Percentiles rank a stretch among this genome's conserved stretches.
Conservation (phyloP, 2,113 vertebrate genomes). For the Zosterops japonicus region DNA sequence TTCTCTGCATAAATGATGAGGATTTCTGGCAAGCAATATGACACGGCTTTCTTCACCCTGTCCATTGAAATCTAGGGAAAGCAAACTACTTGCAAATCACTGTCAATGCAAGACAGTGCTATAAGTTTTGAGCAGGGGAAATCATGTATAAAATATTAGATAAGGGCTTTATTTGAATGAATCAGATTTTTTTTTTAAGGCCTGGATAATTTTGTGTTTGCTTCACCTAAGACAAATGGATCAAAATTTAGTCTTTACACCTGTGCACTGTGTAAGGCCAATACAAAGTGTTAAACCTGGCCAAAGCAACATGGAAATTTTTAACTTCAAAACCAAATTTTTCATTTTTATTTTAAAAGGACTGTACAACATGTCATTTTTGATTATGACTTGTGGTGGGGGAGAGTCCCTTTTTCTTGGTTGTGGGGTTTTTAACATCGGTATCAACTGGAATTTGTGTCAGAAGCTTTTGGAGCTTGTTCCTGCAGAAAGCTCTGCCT, state of each 20-base stretch:
- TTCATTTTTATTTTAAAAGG: neutral
- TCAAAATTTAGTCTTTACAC: neutral
- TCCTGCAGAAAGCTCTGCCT: neutral
- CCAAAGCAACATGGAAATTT: neutral
- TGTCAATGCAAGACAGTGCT: neutral
- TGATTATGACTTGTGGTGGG: neutral
- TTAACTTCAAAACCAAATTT: neutral
- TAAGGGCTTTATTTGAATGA: neutral
- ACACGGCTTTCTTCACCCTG: neutral
- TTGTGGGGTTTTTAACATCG: neutral
- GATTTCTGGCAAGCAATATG: neutral
- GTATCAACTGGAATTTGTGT: neutral
- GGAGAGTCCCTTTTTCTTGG: neutral
- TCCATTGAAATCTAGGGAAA: neutral
- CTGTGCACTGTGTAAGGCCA: rapidly evolving
- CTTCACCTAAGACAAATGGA: neutral
- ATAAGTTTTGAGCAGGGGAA: neutral
- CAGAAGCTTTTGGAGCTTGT: neutral
- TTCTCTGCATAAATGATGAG: neutral
- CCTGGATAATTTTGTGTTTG: neutral
- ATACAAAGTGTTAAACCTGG: neutral
- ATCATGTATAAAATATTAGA: neutral
- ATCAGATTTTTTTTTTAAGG: neutral
- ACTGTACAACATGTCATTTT: neutral
- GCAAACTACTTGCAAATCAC: neutral